These are phyloP conservation scores for Leptinotarsa undecemlineata DNA, from an alignment of 1,140 invertebrate genomes.

Conservation along the genomic window DNA sequence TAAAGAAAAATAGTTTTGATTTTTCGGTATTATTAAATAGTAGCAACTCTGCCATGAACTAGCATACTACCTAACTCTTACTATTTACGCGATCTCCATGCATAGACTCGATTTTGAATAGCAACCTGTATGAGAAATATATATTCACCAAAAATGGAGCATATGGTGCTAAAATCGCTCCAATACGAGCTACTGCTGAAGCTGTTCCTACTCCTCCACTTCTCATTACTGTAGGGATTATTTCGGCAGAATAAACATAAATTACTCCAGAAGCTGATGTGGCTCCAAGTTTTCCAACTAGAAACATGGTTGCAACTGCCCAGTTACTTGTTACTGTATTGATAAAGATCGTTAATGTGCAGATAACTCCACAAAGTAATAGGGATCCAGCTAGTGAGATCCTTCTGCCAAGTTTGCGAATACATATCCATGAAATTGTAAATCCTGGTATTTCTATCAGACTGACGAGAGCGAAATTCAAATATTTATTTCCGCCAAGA, in stretches of 20 bases:
- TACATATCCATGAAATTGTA: slow-evolving; percentile 58
- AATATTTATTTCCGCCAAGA: slow-evolving; percentile 68
- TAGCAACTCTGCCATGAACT: too few species aligned
- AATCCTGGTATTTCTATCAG: slow-evolving; percentile 67
- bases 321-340: slow-evolving; percentile 55
- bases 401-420: slow-evolving; percentile 61
- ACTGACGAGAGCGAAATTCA: slow-evolving; percentile 64
- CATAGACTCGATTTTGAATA: too few species aligned
- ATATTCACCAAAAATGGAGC: slow-evolving; percentile 60
- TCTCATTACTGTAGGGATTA: slow-evolving; percentile 64
- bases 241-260: slow-evolving; percentile 66
- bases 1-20: too few species aligned
- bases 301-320: slow-evolving; percentile 60
- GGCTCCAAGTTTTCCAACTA: slow-evolving; percentile 68
- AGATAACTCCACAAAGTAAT: slow-evolving; percentile 61
- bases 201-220: slow-evolving; percentile 64
- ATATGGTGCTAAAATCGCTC: slow-evolving; percentile 67
- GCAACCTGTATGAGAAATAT: too few species aligned
- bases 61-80: too few species aligned
- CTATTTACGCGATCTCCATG: too few species aligned
- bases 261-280: slow-evolving; percentile 65
- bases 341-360: slow-evolving; percentile 56
- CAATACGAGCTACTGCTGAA: slow-evolving; percentile 64
- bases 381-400: slow-evolving; percentile 52
- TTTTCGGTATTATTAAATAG: too few species aligned